A percentile compares a stretch with the other conserved stretches of the same genome.
phyloP scores from a whole-genome alignment of 2,797 vertebrate species.

The Sebastes itinus region DNA sequence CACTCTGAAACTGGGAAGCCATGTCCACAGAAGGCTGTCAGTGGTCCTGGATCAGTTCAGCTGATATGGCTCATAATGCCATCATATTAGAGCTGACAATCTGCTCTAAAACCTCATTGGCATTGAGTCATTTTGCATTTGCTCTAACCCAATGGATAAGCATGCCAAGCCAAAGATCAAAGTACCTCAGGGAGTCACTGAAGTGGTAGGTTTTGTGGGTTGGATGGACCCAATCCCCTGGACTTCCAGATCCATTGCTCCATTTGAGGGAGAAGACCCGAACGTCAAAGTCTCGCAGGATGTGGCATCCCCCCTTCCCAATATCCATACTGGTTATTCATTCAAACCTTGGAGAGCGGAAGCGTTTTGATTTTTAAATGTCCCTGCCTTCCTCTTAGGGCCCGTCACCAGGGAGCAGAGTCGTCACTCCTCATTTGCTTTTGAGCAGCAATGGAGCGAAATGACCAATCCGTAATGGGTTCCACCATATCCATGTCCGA shows the following conservation, averaged over 20 bases:
- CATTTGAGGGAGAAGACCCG: slow-evolving; percentile 1
- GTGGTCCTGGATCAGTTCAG: neutral
- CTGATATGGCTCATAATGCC: slow-evolving; percentile 17
- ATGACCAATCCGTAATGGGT: slow-evolving; percentile 50
- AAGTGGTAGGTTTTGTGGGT: slow-evolving; percentile 14
- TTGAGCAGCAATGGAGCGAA: slow-evolving; percentile 35
- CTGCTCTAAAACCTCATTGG: slow-evolving; percentile 27
- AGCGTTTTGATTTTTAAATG: slow-evolving; percentile 39
- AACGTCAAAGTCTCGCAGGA: slow-evolving; percentile 17
- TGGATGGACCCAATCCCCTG: slow-evolving; percentile 13
- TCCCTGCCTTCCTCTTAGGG: slow-evolving; percentile 2
- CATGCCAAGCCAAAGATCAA: slow-evolving; percentile 29
- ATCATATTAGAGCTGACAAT: slow-evolving; percentile 40
- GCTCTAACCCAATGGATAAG: slow-evolving; percentile 23
- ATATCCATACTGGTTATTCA: slow-evolving; percentile 22
- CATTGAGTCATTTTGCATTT: slow-evolving; percentile 43
- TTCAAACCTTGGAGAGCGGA: slow-evolving; percentile 11
- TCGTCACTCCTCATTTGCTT: slow-evolving; percentile 62
- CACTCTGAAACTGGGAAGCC: neutral
- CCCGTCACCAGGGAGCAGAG: slow-evolving; percentile 27
- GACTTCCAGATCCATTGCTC: slow-evolving; percentile 3
- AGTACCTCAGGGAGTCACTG: slow-evolving; percentile 24
- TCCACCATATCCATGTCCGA: slow-evolving; percentile 42
- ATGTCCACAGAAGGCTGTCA: neutral
- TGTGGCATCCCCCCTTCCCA: neutral